Percentiles rank a stretch among this genome's conserved stretches.
phyloP scores from a whole-genome alignment of 64 coral and sea anemone genomes.

The Trachythela sp. region DNA sequence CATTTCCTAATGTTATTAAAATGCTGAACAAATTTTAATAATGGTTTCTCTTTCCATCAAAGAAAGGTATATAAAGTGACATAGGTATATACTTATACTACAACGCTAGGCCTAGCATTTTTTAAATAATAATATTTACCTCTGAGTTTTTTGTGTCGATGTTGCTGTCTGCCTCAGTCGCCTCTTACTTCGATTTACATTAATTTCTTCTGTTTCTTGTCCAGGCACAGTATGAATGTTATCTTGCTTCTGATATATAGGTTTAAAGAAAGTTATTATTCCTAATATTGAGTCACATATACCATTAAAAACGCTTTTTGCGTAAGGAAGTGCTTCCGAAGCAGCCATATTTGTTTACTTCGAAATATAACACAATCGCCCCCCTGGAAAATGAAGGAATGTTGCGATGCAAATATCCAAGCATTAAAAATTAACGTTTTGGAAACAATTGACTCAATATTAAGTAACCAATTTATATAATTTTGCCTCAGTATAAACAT shows the following conservation, averaged over 20 bases:
- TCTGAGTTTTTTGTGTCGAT: background rate
- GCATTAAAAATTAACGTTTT: no score
- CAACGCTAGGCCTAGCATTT: no score
- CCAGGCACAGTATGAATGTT: background rate
- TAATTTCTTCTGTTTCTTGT: background rate
- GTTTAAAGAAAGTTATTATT: background rate
- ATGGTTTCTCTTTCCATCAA: no score
- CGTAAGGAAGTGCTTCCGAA: background rate
- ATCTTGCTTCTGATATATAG: background rate
- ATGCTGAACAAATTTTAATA: no score
- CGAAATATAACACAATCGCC: background rate
- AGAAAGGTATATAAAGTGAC: no score
- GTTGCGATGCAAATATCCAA: no score
- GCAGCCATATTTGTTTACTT: background rate
- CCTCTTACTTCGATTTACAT: background rate
- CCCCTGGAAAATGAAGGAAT: no score
- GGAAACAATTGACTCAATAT: no score
- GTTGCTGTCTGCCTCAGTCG: background rate
- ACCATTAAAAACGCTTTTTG: background rate
- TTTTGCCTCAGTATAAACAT: background rate
- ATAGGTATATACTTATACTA: no score
- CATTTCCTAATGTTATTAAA: no score
- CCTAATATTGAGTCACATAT: background rate
- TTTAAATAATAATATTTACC: background rate
- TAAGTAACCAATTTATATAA: no score